Evolutionary conservation across 2,113 vertebrate species (phyloP).

Genomic region (Smithornis capensis): DNA sequence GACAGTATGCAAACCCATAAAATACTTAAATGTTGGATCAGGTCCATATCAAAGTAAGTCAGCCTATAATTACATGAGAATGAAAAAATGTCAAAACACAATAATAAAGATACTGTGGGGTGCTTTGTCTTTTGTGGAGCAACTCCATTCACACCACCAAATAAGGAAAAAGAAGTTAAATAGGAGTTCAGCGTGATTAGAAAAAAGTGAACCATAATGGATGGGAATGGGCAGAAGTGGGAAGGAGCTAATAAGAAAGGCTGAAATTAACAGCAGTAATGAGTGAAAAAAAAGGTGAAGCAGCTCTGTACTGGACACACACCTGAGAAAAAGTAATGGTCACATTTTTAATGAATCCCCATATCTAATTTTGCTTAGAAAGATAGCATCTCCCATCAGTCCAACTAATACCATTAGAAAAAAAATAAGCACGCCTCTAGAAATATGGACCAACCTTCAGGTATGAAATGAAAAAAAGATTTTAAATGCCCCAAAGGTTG

Average conservation of each 20-base stretch:
- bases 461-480: not conserved
- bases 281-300: not conserved
- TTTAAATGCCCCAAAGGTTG: not conserved
- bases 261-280: not conserved
- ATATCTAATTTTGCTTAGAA: not conserved
- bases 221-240: not conserved
- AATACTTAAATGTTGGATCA: not conserved
- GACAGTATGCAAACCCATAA: not conserved
- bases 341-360: not conserved
- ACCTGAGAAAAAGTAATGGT: not conserved
- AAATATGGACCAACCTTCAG: not conserved
- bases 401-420: not conserved
- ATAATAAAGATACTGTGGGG: not conserved
- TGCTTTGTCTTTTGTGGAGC: not conserved
- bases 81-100: not conserved
- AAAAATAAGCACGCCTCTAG: not conserved
- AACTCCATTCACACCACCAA: not conserved
- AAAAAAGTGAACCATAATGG: not conserved
- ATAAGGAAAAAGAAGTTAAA: constrained; percentile 1
- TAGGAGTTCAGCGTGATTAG: not conserved
- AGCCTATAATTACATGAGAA: constrained; percentile 10
- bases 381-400: not conserved
- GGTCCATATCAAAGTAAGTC: constrained; percentile 16
- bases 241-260: not conserved
- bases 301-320: not conserved